These are phyloP conservation scores for Dryocosmus kuriphilus DNA, from an alignment of 2,888 invertebrate species.

Conservation along the genomic window DNA sequence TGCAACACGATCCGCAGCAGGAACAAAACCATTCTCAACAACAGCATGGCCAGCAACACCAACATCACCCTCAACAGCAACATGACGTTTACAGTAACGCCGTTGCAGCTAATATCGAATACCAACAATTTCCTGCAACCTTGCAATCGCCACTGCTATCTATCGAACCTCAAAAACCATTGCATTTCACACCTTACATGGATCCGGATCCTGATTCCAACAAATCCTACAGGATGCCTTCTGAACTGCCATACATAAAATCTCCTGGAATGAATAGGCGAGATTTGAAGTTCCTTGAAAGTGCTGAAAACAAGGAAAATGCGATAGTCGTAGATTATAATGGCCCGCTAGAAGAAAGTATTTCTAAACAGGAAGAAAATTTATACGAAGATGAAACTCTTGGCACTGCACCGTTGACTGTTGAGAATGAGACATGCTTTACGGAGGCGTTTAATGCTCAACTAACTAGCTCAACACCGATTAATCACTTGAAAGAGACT, in stretches of 20 bases:
- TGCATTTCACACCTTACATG: constrained; percentile 67
- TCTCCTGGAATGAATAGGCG: constrained; percentile 74
- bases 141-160: constrained; percentile 46
- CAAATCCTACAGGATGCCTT: constrained; percentile 68
- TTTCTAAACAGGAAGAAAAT: constrained; percentile 65
- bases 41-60: constrained; percentile 54
- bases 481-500: constrained; percentile 69
- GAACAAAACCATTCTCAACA: constrained; percentile 60
- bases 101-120: constrained; percentile 61
- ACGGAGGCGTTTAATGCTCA: constrained; percentile 71
- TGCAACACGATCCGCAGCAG: constrained; percentile 53
- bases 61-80: constrained; percentile 62
- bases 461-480: constrained; percentile 73
- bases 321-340: constrained; percentile 70
- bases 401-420: constrained; percentile 68
- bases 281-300: constrained; percentile 73
- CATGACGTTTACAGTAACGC: constrained; percentile 64
- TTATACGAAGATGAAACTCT: constrained; percentile 72
- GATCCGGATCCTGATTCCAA: constrained; percentile 59
- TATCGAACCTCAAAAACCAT: constrained; percentile 62
- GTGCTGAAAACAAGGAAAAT: constrained; percentile 75
- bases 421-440: constrained; percentile 71
- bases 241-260: constrained; percentile 73
- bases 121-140: constrained; percentile 62
- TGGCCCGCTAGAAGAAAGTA: constrained; percentile 63